These are phyloP conservation scores for Charanyca ferruginea DNA, from an alignment of 2,888 invertebrate genomes.

Conservation along the genomic window DNA sequence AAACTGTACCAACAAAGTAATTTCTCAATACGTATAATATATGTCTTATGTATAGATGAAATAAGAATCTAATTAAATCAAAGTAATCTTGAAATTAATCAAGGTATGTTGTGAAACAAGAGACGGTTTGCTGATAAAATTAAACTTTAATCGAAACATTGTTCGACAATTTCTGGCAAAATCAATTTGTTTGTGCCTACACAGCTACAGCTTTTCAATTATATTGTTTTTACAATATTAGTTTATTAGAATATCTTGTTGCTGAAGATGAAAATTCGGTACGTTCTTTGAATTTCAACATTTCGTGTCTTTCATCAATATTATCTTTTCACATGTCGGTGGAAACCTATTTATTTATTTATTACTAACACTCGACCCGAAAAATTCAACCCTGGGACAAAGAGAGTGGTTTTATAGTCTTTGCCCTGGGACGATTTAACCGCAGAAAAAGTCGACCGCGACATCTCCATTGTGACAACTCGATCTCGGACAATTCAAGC, in stretches of 20 bases:
- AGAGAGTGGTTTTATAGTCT: no score
- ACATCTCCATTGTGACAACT: no score
- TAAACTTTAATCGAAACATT: conserved; percentile 58
- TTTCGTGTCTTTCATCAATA: no score
- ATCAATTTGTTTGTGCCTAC: conserved; percentile 57
- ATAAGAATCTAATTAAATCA: conserved; percentile 52
- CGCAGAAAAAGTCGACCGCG: no score
- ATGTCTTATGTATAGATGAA: conserved; percentile 8
- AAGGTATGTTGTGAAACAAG: conserved; percentile 43
- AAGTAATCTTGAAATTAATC: conserved; percentile 55
- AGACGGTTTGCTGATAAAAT: conserved; percentile 45
- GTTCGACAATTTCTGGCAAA: conserved; percentile 45
- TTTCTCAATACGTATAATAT: conserved; percentile 20
- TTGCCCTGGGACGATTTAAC: no score
- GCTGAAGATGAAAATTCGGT: background rate
- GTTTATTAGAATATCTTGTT: conserved; percentile 19
- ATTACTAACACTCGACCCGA: no score
- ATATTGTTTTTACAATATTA: conserved; percentile 52
- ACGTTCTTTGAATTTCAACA: background rate
- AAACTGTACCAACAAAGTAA: conserved; percentile 23
- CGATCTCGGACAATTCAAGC: no score
- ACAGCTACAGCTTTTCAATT: conserved; percentile 39
- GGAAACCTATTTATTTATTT: no score
- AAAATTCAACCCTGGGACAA: no score
- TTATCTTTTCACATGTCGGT: no score